Base-by-base conservation (phyloP, 1,140 invertebrate genomes). In the Drosophila malerkotliana region DNA sequence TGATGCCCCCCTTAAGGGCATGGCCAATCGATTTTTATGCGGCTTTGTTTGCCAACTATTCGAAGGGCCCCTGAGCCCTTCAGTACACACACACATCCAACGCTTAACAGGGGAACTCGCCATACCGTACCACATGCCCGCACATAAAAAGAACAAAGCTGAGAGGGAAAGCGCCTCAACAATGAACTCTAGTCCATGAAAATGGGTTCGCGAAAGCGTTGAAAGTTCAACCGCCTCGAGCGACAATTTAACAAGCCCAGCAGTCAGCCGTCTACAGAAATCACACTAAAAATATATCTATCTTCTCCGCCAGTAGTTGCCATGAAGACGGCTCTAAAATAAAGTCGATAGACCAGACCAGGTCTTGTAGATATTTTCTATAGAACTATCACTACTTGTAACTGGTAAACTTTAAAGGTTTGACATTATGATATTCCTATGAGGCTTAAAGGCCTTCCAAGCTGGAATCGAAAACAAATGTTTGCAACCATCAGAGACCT, bases 141-240 rank as follows among this genome's bases (percentile, higher is more conserved):
- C 18, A 26, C 12, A 62, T 57, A 49, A 53, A 68, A 30, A 63
- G 14, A 63, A 77, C 37, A 54, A 71, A 44, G 57, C 45, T 28
- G 7, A 52, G 58, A 66, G 53, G 55, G 48, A 84, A 75, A 73
- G 61, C 73, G 39, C 56, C 60, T 77, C 52, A 49, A 62, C 80
- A 84, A 84, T 82, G 74, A 82, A 82, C 79, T 71, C 56, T 77
- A 58, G 59, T 63, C 44, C 3, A 63, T 82, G 58, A 63, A 72
- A 83, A 83, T 83, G 67, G 47, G 26, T 67, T 47, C 24, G 64
- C 39, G 39, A 48, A 82, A 75, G 37, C 69, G 74, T 81, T 75
- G 81, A 87, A 82, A 87, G 78, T 87, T 87, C 82, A 78, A 82
- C 62, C 49, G 74, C 82, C 82, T 45, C 41, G 45, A 63, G 57